Evolutionary conservation across 2,113 vertebrate genomes (phyloP).

Genomic region (Leptocoma aspasia): DNA sequence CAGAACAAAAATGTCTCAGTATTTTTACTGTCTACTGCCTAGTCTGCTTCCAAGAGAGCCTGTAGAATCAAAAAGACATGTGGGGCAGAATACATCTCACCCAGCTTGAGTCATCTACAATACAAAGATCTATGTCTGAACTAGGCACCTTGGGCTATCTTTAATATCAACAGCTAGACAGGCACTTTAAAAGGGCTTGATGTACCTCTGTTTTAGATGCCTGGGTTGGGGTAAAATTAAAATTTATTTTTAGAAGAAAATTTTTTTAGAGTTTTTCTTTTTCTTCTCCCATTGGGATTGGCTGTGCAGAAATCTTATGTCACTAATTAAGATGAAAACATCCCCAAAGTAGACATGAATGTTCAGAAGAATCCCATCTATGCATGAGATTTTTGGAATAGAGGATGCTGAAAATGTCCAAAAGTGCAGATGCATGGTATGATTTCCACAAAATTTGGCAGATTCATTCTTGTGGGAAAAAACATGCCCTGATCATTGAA

Average conservation of each 20-base stretch:
- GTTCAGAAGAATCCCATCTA: not conserved
- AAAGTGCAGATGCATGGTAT: not conserved
- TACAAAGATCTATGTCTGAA: not conserved
- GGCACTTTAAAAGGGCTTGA: not conserved
- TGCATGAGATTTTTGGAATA: not conserved
- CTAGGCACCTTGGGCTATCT: not conserved
- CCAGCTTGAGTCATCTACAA: not conserved
- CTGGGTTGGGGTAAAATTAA: not conserved
- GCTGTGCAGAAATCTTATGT: not conserved
- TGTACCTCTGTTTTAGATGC: not conserved
- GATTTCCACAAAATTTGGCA: not conserved
- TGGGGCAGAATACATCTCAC: not conserved
- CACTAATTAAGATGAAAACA: not conserved
- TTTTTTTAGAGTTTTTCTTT: not conserved
- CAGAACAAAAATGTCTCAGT: not conserved
- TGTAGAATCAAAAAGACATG: not conserved
- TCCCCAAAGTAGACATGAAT: not conserved
- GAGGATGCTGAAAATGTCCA: not conserved
- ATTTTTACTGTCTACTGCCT: constrained; percentile 43
- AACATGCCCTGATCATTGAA: not conserved
- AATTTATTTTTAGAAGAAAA: not conserved
- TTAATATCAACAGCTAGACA: not conserved
- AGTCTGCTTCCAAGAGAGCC: not conserved
- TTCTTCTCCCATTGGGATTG: not conserved
- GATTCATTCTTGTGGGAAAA: not conserved